A percentile compares a stretch with the other conserved stretches of the same genome.
Conservation (phyloP, 2,113 vertebrate species). For the Typhlomys cinereus region DNA sequence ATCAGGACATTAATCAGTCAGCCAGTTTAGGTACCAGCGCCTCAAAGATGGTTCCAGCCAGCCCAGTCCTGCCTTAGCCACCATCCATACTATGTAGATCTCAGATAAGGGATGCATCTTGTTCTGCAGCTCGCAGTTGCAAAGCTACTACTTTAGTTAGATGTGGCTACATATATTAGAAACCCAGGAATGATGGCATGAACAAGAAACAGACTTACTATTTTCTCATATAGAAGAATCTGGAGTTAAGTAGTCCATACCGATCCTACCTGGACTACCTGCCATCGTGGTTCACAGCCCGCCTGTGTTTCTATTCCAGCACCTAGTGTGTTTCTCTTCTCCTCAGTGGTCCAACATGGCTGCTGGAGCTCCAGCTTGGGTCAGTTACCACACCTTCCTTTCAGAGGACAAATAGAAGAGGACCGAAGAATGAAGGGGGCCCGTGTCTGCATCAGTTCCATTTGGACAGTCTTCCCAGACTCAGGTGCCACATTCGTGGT, state of each 20-base stretch:
- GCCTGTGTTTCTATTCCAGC: not conserved
- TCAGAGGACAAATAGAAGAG: not conserved
- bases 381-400: not conserved
- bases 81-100: accelerated
- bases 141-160: not conserved
- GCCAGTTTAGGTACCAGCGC: no score
- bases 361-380: not conserved
- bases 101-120: not conserved
- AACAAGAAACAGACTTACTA: not conserved
- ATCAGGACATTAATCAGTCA: not conserved
- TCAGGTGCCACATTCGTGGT: not conserved
- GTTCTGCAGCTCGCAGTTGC: not conserved
- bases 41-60: not conserved
- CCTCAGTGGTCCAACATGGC: not conserved
- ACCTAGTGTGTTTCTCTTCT: not conserved
- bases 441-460: not conserved
- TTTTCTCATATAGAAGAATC: not conserved
- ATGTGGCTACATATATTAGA: not conserved
- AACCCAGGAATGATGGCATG: not conserved
- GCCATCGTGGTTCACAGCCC: not conserved
- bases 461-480: not conserved
- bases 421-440: not conserved
- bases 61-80: not conserved
- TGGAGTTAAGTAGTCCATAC: not conserved
- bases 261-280: not conserved